Evolutionary conservation across 2,797 vertebrate genomes (phyloP), one percentile per base, ranked within the genome.

Genomic region (Anabacerthia variegaticeps): DNA sequence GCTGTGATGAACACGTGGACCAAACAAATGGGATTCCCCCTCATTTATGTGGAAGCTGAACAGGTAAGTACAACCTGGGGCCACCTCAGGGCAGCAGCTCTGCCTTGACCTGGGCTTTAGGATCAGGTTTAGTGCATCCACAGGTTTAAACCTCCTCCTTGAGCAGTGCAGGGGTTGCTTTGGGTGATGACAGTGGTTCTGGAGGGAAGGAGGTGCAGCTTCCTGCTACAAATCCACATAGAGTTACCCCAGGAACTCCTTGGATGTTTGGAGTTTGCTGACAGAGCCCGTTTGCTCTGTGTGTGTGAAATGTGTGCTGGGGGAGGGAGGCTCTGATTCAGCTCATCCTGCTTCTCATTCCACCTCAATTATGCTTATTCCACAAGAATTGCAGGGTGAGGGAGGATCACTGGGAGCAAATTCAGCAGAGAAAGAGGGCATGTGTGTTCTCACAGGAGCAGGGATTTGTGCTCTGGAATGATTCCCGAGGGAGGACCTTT

Each of bases 11-110:
- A 98, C 91, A 99, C 99, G 8, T 99, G 99, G 99, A 99, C 99
- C 97, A 99, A 99, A 96, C 99, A 99, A 88, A 99, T 99, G 99
- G 99, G 99, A 54, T 99, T 99, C 78, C 99, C 99, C 0, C 99
- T 99, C 82, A 99, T 99, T 88, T 99, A 98, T 18, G 99, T 99
- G 96, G 99, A 99, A 91, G 98, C 99, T 68, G 99, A 99, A 43
- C 99, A 99, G 99, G 99, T 99, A 98, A 94, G 34, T 34, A 2
- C 1, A 36, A 27, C 46, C 19, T 8, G 18, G 3, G 0, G 8
- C 65, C 19, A 4, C 21, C 43, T 52, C 9, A 3, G 28, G 18
- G 41, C 22, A 34, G 16, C 69, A 39, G 5, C 28, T 39, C 28
- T 89, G 52, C n/a, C 43, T 43, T n/a, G 9, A 9, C 11, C 10